Evolutionary conservation across 92 coral and sea anemone species (phyloP).

Genomic region (Hydrozoanthus gracilis): DNA sequence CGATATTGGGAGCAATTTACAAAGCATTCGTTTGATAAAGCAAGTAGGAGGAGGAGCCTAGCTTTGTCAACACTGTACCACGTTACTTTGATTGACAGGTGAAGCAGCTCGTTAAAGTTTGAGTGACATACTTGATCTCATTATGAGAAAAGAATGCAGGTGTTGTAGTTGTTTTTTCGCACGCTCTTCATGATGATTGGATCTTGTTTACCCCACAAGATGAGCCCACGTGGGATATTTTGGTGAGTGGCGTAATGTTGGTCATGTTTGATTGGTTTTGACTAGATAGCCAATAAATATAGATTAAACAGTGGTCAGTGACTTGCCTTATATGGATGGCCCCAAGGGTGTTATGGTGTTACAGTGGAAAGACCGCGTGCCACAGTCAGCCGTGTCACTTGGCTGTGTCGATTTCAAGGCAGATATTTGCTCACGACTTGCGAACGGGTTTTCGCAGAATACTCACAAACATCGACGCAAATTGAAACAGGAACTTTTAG

Average conservation of each 20-base stretch:
- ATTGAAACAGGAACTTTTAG: slow-evolving; percentile 51
- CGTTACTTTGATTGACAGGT: slow-evolving; percentile 99
- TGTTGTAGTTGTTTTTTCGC: slow-evolving; percentile 99
- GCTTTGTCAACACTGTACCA: slow-evolving; percentile 99
- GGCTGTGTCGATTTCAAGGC: slow-evolving; percentile 98
- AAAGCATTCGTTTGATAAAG: slow-evolving; percentile 97
- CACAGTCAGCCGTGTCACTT: slow-evolving; percentile 99
- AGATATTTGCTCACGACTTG: slow-evolving; percentile 90
- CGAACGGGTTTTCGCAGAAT: slow-evolving; percentile 75
- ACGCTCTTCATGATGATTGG: slow-evolving; percentile 99
- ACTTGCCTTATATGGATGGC: slow-evolving; percentile 98
- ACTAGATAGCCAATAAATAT: slow-evolving; percentile 99
- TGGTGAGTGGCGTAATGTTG: slow-evolving; percentile 85
- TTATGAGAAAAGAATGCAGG: slow-evolving; percentile 99
- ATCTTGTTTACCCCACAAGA: slow-evolving; percentile 99
- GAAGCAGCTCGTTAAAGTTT: slow-evolving; percentile 99
- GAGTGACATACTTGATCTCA: slow-evolving; percentile 99
- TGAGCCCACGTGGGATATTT: slow-evolving; percentile 99
- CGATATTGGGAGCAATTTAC: slow-evolving; percentile 97
- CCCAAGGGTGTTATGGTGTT: slow-evolving; percentile 99
- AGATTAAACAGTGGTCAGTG: slow-evolving; percentile 94
- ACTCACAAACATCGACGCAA: slow-evolving; percentile 62
- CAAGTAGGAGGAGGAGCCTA: slow-evolving; percentile 90
- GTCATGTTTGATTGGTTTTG: slow-evolving; percentile 99
- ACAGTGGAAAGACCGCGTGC: slow-evolving; percentile 98